Evolutionary conservation across 2,113 vertebrate genomes (phyloP), one percentile per base, ranked within the genome.

Genomic region (Misgurnus anguillicaudatus): DNA sequence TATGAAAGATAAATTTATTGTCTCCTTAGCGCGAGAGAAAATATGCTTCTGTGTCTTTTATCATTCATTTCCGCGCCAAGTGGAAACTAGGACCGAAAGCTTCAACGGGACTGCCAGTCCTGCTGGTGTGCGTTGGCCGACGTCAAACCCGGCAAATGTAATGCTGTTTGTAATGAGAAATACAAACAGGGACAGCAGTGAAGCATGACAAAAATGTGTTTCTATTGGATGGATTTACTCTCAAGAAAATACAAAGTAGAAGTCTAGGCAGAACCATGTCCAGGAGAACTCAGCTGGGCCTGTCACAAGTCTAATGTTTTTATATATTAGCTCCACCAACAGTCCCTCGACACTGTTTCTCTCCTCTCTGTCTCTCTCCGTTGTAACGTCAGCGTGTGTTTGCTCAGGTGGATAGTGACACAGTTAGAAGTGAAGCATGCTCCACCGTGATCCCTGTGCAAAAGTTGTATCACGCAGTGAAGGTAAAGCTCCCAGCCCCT

Each of bases 171-270:
- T 94, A 96, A 96, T 94, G 94, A 94, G 95, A 95, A 98, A 96
- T 96, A 93, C 94, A 98, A 99, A 98, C 96, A 96, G 90, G 94
- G 95, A 94, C 92, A 93, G 94, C 96, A 97, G 92, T 90, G 94
- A 97, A 95, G 96, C 97, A 98, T 97, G 94, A 94, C 94, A 95
- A 92, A 95, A 96, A 97, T 98, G 95, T 98, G 94, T 98, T 99
- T 97, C 95, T 91, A 96, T 95, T 98, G 96, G 96, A 97, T 90
- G 92, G 92, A 95, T 92, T 89, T 83, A 89, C 83, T 87, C 89
- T 88, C 88, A 89, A 92, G 90, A 93, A 92, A 94, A 94, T 84
- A 77, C 77, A 75, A 86, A 87, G 80, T 73, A 82, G 84, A 94
- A 92, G 91, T 90, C 89, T 91, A 95, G 92, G 93, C 92, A 94